Evolutionary conservation across 2,113 vertebrate species (phyloP), one percentile per base, ranked within the genome.

Genomic region (Neogobius melanostomus): DNA sequence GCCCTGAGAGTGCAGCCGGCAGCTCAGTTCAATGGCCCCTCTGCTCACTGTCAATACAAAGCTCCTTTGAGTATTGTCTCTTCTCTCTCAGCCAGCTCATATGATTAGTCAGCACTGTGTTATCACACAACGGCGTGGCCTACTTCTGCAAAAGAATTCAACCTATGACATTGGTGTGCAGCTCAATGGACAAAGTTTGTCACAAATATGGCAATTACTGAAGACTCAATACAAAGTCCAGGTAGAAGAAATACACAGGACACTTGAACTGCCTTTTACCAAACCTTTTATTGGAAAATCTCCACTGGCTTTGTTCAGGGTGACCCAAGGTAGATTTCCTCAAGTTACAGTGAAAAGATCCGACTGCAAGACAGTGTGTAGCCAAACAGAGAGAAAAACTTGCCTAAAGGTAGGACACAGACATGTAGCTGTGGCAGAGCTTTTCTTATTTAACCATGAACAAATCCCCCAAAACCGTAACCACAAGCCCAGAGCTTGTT

Each of bases 161-260:
- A 94, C 91, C 92, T 91, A 86, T 93, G 92, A 93, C 93, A 92
- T 92, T 91, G 90, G 88, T 76, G 85, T 88, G 88, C 85, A 72
- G 82, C 86, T 85, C 84, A 83, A 86, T 86, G 86, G 87, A 80
- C 89, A 91, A 90, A 92, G 87, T 92, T 89, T 90, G 80, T 84
- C 71, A 69, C 52, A 69, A 76, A 69, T 53, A 71, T 71, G 76
- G 64, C 84, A 77, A 74, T 80, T 3, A 36, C 28, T 36, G 28
- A 36, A 36, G 28, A 1, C 28, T 28, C 28, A 28, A 28, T 28
- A 3, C 28, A 28, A 86, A 71, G 83, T 86, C 76, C 76, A 87
- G 84, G 84, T 91, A 81, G 88, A 87, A 80, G 88, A 87, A 11
- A 72, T 46, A 66, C 66, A 87, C 80, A 84, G 80, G 85, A 79